phyloP scores from a whole-genome alignment of 2,113 vertebrate species.

The Callorhinus ursinus region DNA sequence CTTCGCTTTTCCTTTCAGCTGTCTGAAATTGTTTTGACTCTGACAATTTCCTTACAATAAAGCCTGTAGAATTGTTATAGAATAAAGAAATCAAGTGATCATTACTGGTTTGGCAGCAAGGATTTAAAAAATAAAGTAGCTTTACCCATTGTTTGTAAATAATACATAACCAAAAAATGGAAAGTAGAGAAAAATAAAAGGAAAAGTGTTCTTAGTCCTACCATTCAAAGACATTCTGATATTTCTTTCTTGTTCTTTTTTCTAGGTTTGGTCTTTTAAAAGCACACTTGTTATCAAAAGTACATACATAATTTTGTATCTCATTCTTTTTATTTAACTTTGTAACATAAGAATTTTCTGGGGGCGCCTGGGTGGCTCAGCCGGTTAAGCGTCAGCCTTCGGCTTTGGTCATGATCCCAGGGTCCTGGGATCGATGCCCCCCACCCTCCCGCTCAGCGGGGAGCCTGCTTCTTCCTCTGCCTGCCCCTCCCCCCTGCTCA shows the following conservation, averaged over 20 bases:
- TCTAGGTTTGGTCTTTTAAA: background rate
- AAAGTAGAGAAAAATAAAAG: background rate
- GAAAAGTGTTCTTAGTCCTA: background rate
- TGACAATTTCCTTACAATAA: conserved; percentile 22
- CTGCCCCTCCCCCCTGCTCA: background rate
- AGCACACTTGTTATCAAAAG: background rate
- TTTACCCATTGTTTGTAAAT: conserved; percentile 13
- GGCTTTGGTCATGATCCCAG: background rate
- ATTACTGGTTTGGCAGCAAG: background rate
- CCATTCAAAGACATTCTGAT: background rate
- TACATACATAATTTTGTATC: background rate
- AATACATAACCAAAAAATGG: background rate
- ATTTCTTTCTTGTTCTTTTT: background rate
- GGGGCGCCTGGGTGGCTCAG: background rate
- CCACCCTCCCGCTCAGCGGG: background rate
- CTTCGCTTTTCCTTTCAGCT: conserved; percentile 39
- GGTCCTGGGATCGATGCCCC: background rate
- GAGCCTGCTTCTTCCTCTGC: background rate
- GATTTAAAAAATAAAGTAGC: background rate
- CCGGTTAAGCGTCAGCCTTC: background rate
- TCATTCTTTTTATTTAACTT: background rate
- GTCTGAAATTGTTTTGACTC: conserved; percentile 38
- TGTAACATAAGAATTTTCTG: background rate
- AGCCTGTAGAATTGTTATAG: background rate
- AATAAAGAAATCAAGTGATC: conserved; percentile 24